phyloP scores from a whole-genome alignment of 2,888 invertebrate genomes.

The Empis livida region DNA sequence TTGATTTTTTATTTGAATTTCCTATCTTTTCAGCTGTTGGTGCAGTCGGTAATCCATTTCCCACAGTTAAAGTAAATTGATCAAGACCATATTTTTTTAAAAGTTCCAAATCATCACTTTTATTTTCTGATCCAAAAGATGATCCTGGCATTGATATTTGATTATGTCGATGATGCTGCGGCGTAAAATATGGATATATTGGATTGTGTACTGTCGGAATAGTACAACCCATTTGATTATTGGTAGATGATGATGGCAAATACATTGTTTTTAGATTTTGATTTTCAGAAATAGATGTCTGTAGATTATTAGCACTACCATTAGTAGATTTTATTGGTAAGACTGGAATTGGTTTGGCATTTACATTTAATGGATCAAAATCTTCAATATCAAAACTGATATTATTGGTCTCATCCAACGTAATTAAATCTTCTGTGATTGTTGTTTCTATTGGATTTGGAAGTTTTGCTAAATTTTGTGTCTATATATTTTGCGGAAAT shows the following conservation, averaged over 20 bases:
- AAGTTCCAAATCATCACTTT: constrained; percentile 31
- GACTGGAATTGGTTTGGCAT: constrained; percentile 34
- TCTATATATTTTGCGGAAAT: not conserved
- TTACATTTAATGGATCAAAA: constrained; percentile 48
- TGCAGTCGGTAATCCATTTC: constrained; percentile 2
- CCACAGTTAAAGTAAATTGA: constrained; percentile 29
- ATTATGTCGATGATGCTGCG: constrained; percentile 21
- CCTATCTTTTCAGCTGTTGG: constrained; percentile 8
- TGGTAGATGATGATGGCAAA: constrained; percentile 15
- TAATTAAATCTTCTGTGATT: constrained; percentile 42
- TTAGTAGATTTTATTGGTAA: not conserved
- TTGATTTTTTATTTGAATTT: constrained; percentile 11
- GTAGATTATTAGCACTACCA: not conserved
- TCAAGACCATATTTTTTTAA: constrained; percentile 34
- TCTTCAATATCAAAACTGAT: constrained; percentile 47
- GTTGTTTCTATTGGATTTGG: not conserved
- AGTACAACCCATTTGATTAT: constrained; percentile 2
- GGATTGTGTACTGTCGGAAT: constrained; percentile 31
- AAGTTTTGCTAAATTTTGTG: not conserved
- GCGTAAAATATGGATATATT: constrained; percentile 39
- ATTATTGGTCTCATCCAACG: constrained; percentile 51
- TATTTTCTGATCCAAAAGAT: constrained; percentile 15
- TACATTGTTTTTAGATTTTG: constrained; percentile 20
- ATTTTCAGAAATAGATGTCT: not conserved
- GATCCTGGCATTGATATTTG: constrained; percentile 13